phyloP scores from a whole-genome alignment of 2,888 invertebrate genomes.

The Creontiades dilutus region DNA sequence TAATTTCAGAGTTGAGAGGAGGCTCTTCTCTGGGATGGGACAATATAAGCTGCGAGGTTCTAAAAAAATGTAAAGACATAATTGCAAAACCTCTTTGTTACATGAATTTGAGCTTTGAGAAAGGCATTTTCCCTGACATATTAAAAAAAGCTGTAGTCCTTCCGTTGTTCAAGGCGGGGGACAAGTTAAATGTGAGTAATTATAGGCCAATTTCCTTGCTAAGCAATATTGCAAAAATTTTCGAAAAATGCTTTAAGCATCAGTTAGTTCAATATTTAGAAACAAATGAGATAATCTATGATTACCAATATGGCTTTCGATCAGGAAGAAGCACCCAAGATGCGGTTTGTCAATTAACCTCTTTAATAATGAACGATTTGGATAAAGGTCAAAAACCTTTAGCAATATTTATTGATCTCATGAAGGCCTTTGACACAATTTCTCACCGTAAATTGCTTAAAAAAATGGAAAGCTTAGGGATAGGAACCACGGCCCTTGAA shows the following conservation, averaged over 20 bases:
- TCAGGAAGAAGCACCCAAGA: conserved; percentile 35
- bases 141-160: background rate
- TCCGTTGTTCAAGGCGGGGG: conserved; percentile 19
- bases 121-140: background rate
- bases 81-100: background rate
- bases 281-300: background rate
- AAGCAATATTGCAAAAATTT: conserved; percentile 19
- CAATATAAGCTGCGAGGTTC: background rate
- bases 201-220: conserved; percentile 44
- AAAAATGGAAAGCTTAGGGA: no score
- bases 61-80: background rate
- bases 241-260: conserved; percentile 47
- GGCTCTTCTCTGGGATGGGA: background rate
- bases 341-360: background rate
- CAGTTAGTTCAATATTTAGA: conserved; percentile 26
- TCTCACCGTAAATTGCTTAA: no score
- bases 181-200: background rate
- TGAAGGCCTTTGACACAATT: no score
- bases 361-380: conserved; percentile 13
- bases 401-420: conserved; percentile 5
- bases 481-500: no score
- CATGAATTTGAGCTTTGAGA: background rate
- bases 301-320: conserved; percentile 32
- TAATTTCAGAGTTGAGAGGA: background rate
- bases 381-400: conserved; percentile 6